Base-by-base conservation (phyloP, 2,113 vertebrate genomes). In the Ia io region DNA sequence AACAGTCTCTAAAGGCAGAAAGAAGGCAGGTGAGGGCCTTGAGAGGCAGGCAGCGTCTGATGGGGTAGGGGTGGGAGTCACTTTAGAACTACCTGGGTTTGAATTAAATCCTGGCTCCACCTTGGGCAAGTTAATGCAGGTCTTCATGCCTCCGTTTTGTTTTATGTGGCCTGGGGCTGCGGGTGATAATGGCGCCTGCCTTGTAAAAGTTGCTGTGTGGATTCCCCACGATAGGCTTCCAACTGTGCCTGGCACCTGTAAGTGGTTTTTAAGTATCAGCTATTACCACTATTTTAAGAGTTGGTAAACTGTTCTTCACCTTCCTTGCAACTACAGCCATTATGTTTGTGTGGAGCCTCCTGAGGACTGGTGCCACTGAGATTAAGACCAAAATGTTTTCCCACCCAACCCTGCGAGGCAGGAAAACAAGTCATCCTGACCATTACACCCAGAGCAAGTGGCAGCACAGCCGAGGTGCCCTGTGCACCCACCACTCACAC, bases 101-200 rank as follows among this genome's bases (percentile, higher is more conserved):
- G 25, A 47, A 14, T 59, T 44, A 30, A 59, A 49, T 59, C 51
- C 49, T 69, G 37, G 71, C 53, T 32, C 44, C 18, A 69, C 35
- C 67, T 44, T 28, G 3, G 51, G 40, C 23, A 73, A 59, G 47
- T 73, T 1, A 16, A 10, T 13, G 12, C 1, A 4, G 59, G 16
- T 77, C 93, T 77, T 35, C 3, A n/a, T 1, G 56, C 20, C 42
- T 44, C 1, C 0, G 11, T 9, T 30, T 84, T n/a, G 14, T 32
- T 23, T 1, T 1, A 4, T 1, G 35, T 32, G 51, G 53, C 35
- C 2, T 3, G 18, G 30, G 8, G n/a, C 71, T 18, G 42, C n/a
- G 12, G 56, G 35, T 14, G 28, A 18, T 28, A 18, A 22, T 0
- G 6, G 35, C 1, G 2, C 16, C 53, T 2, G 32, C 12, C 37